A percentile compares a stretch with the other conserved stretches of the same genome.
phyloP scores from a whole-genome alignment of 2,888 invertebrate genomes.

The Drosophila barbarae region DNA sequence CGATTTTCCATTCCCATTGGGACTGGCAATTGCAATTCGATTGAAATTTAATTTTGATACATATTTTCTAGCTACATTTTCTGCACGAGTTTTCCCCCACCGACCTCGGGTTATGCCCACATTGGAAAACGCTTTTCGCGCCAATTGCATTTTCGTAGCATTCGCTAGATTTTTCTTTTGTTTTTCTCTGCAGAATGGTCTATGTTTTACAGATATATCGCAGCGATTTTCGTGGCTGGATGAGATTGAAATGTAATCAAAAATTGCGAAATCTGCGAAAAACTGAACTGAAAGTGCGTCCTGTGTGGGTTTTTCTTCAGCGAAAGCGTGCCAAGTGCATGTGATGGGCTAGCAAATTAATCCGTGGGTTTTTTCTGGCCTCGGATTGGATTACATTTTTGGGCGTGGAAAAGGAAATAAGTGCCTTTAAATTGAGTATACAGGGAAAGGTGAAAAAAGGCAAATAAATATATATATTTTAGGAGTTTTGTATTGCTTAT shows the following conservation, averaged over 20 bases:
- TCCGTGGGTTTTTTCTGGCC: constrained; percentile 1
- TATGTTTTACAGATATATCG: constrained; percentile 8
- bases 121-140: constrained; percentile 19
- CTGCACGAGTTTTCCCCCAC: constrained; percentile 1
- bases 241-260: constrained; percentile 64
- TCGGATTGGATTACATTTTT: background rate
- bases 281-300: constrained; percentile 52
- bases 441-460: background rate
- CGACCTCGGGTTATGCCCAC: constrained; percentile 3
- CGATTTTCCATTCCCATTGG: constrained; percentile 45
- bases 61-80: constrained; percentile 53
- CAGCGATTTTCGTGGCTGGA: constrained; percentile 21
- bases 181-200: constrained; percentile 10
- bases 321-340: constrained; percentile 18
- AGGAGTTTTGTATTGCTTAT: background rate
- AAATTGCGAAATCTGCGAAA: constrained; percentile 55
- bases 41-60: constrained; percentile 64
- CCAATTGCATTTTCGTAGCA: constrained; percentile 31
- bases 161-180: constrained; percentile 36
- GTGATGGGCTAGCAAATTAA: background rate
- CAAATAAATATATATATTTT: background rate
- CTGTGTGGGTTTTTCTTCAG: constrained; percentile 14
- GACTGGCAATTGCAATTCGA: constrained; percentile 14
- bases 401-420: background rate
- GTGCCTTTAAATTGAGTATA: background rate